Evolutionary conservation across 1,140 invertebrate genomes (phyloP).

Genomic region (Nylanderia fulva): DNA sequence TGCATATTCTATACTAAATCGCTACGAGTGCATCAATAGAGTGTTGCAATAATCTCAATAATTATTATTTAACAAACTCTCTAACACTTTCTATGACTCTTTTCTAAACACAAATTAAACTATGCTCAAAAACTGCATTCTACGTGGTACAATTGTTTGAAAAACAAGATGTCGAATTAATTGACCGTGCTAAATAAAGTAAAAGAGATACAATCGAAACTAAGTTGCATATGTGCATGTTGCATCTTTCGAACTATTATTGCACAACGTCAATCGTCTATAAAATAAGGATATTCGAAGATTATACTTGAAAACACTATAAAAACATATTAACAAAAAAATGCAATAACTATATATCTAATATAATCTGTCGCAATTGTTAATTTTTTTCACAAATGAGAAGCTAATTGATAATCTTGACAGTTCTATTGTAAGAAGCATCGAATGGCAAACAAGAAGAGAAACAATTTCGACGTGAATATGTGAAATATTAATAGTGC

Average conservation of each 20-base stretch:
- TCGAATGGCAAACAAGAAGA: conserved; percentile 30
- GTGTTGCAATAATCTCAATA: conserved; percentile 2
- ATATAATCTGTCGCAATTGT: neutral
- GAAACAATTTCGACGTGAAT: conserved; percentile 8
- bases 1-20: conserved; percentile 45
- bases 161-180: conserved; percentile 2
- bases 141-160: conserved; percentile 3
- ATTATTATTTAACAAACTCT: neutral
- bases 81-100: neutral
- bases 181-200: neutral
- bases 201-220: neutral
- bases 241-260: conserved; percentile 6
- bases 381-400: neutral
- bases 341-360: conserved; percentile 9
- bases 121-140: neutral
- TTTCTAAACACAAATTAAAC: conserved; percentile 17
- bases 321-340: neutral
- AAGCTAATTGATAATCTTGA: conserved; percentile 12
- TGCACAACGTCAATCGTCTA: neutral
- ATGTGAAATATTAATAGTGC: conserved; percentile 10
- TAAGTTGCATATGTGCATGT: conserved; percentile 17
- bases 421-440: conserved; percentile 48
- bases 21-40: conserved; percentile 35
- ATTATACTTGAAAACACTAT: neutral
- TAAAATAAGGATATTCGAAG: neutral